Evolutionary conservation across 2,113 vertebrate species (phyloP).

Genomic region (human): GRCh38 chr20:20786501-20787000

Average conservation of each 20-base stretch:
- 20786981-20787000: background rate
- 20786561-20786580: background rate
- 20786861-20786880: background rate
- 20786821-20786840: background rate
- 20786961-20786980: background rate
- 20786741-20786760: background rate
- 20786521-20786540: background rate
- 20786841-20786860: background rate
- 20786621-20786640: background rate
- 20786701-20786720: background rate
- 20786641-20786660: background rate
- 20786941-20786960: background rate
- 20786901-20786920: background rate
- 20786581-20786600: background rate
- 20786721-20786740: background rate
- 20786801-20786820: background rate
- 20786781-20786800: background rate
- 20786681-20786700: background rate
- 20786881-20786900: background rate
- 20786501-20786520: background rate
- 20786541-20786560: background rate
- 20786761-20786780: background rate
- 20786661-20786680: background rate
- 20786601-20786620: background rate
- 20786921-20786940: background rate